These are phyloP conservation scores for Xiphophorus maculatus DNA, from an alignment of 2,113 vertebrate genomes.

Conservation along the genomic window DNA sequence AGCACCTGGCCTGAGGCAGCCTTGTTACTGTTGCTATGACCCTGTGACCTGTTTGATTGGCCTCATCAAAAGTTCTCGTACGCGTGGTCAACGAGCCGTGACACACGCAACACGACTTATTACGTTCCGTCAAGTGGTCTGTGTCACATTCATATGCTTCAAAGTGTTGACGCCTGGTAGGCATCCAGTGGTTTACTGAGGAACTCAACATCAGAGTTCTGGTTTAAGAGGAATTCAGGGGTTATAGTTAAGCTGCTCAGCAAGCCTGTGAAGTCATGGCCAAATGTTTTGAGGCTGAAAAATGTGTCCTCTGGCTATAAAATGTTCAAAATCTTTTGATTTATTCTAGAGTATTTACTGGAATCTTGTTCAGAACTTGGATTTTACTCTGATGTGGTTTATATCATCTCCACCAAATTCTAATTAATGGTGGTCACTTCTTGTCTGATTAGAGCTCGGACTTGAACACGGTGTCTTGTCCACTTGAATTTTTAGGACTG, in stretches of 20 bases:
- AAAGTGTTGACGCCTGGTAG: constrained; percentile 23
- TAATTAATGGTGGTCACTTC: no score
- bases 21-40: constrained; percentile 24
- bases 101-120: constrained; percentile 2
- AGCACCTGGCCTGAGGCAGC: constrained; percentile 19
- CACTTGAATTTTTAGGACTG: no score
- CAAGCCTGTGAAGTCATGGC: neutral
- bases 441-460: no score
- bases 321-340: no score
- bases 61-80: constrained; percentile 14
- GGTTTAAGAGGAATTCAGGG: neutral
- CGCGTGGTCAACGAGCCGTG: neutral
- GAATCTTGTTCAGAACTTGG: no score
- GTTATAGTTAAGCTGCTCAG: neutral
- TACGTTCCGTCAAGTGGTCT: constrained; percentile 4
- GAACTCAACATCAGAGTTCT: neutral
- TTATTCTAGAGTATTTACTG: no score
- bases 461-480: no score
- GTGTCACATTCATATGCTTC: constrained; percentile 3
- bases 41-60: constrained; percentile 7
- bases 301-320: no score
- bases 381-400: no score
- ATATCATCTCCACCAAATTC: no score
- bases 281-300: no score
- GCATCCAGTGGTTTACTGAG: neutral